Percentiles rank a stretch among this genome's conserved stretches.
phyloP scores from a whole-genome alignment of 2,797 vertebrate species.

The Megalops cyprinoides region DNA sequence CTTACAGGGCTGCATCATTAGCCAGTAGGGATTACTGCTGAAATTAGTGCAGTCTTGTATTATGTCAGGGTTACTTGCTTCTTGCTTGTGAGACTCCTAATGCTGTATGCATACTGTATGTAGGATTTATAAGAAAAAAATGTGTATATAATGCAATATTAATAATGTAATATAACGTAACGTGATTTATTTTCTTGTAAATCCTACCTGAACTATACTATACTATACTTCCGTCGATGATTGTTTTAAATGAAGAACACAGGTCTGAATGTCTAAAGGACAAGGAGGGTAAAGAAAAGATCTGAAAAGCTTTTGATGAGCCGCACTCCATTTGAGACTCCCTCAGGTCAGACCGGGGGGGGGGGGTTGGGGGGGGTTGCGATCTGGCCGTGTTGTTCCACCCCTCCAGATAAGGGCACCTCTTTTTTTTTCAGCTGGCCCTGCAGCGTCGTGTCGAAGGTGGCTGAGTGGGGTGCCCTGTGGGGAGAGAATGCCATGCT shows the following conservation, averaged over 20 bases:
- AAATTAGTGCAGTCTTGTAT: too few relatives aligned
- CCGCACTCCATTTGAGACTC: slow-evolving; percentile 14
- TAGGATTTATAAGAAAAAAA: too few relatives aligned
- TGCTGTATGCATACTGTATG: too few relatives aligned
- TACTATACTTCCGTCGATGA: too few relatives aligned
- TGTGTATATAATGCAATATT: too few relatives aligned
- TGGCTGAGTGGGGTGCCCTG: slow-evolving; percentile 14
- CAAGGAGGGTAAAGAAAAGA: not conserved
- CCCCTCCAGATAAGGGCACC: slow-evolving; percentile 63
- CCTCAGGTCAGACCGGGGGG: not conserved
- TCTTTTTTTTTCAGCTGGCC: slow-evolving; percentile 49
- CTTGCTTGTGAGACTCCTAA: too few relatives aligned
- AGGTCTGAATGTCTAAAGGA: not conserved
- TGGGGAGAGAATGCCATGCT: not conserved
- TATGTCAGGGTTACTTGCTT: too few relatives aligned
- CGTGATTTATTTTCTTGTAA: too few relatives aligned
- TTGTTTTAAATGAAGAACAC: not conserved
- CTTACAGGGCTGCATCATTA: too few relatives aligned
- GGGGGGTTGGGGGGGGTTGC: not conserved
- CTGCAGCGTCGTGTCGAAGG: slow-evolving; percentile 43
- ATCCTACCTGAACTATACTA: too few relatives aligned
- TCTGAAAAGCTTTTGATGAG: slow-evolving; percentile 7
- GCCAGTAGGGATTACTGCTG: too few relatives aligned
- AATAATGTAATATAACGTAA: too few relatives aligned
- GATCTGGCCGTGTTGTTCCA: slow-evolving; percentile 55